Base-by-base conservation (phyloP, 2,888 invertebrate species). In the Osmoderma eremita region DNA sequence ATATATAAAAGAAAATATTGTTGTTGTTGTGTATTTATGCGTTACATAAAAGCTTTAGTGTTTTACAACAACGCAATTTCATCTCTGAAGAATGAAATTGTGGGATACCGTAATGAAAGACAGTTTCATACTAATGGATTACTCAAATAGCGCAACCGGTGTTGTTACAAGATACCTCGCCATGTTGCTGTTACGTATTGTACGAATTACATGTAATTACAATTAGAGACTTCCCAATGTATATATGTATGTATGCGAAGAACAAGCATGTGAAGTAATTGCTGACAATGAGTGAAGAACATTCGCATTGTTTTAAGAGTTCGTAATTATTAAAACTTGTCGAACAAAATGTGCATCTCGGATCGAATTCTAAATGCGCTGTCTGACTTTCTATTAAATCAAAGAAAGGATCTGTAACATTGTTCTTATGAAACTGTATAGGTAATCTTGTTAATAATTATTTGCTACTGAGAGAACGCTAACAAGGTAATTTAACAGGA, bases 241-340 rank as follows among this genome's bases (percentile, higher is more conserved):
- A 15, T 45, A 58, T 10, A 10, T 13, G 30, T 5, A 3, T 3
- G 24, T 45, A 58, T 10, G 15, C 20, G 30, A 58, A 58, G 30
- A 45, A 45, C 45, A 45, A 42, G 15, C 45, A n/a, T 61, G 45
- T 61, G 58, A 61, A 48, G 36, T 36, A 61, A 61, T 18, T 30
- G 10, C 39, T 51, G 30, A 20, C 20, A 20, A 17, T 15, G 13
- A 38, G 45, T 61, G 30, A 36, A n/a, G n/a, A n/a, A 45, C 58
- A 45, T 45, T 42, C 15, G 18, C 42, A 61, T 61, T 61, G 58
- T 45, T 24, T 17, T 3, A 56, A 30, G 45, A 30, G 24, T 36
- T 30, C 58, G 45, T 61, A 48, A 61, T 61, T 61, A 61, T 24
- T 61, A 61, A 61, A 45, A 20, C 18, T 61, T 61, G 58, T 24